Conservation (phyloP, 2,113 vertebrate species). For the Tachysurus vachellii region DNA sequence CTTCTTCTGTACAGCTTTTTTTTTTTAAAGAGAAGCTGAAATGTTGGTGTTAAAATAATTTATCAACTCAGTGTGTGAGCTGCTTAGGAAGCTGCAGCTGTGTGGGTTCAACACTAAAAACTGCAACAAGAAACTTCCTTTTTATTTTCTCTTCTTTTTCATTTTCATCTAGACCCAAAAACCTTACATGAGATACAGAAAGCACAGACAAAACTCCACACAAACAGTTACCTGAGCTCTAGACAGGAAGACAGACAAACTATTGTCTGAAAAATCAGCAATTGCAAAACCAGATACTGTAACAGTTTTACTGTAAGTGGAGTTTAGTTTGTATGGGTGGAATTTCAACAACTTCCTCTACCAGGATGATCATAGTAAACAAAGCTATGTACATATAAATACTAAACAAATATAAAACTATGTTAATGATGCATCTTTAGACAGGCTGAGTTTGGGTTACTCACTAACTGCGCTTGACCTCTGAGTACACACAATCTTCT, state of each 20-base stretch:
- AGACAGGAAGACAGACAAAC: too few relatives aligned
- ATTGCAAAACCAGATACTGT: background rate
- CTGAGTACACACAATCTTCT: constrained; percentile 28
- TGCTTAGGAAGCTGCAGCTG: background rate
- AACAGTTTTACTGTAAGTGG: background rate
- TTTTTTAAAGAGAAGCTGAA: background rate
- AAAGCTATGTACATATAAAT: background rate
- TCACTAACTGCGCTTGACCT: background rate
- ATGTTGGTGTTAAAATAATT: background rate
- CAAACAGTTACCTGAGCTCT: too few relatives aligned
- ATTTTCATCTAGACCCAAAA: too few relatives aligned
- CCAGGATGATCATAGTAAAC: background rate
- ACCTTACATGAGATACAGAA: too few relatives aligned
- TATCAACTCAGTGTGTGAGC: background rate
- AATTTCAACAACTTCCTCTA: background rate
- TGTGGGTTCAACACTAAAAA: background rate
- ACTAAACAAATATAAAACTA: background rate
- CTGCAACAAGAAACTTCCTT: background rate
- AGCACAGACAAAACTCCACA: too few relatives aligned
- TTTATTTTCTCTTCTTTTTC: background rate
- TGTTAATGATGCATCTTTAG: background rate
- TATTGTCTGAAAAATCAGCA: background rate
- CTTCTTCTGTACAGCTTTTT: background rate
- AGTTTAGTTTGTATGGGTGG: background rate
- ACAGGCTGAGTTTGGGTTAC: background rate